These are phyloP conservation scores for Eleutherodactylus coqui DNA, from an alignment of 2,797 vertebrate genomes.

Conservation along the genomic window DNA sequence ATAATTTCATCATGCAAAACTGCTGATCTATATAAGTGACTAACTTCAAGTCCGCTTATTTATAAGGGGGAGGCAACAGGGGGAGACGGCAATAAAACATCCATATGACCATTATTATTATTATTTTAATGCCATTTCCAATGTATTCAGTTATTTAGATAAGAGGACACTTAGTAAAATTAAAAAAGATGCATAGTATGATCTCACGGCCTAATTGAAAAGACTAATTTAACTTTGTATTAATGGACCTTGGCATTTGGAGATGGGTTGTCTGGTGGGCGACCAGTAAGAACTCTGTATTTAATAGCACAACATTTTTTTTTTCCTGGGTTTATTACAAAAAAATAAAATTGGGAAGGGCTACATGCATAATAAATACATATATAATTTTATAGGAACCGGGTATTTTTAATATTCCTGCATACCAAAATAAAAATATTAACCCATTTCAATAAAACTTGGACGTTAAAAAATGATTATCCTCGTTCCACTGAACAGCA, in stretches of 20 bases:
- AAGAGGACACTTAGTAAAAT: slow-evolving; percentile 74
- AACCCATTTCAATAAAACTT: too few species aligned
- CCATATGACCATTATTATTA: slow-evolving; percentile 20
- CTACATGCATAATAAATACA: too few species aligned
- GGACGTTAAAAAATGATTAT: too few species aligned
- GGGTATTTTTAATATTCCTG: too few species aligned
- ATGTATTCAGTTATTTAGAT: slow-evolving; percentile 63
- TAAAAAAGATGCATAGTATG: slow-evolving; percentile 70
- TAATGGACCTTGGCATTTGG: neutral
- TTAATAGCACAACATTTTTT: too few species aligned
- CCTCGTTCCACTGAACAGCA: too few species aligned
- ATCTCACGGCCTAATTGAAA: slow-evolving; percentile 68
- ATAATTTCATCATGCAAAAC: neutral
- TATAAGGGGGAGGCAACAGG: slow-evolving; percentile 46
- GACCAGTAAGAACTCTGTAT: neutral
- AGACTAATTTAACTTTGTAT: slow-evolving; percentile 39
- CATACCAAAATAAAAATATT: too few species aligned
- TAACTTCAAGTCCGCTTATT: slow-evolving; percentile 43
- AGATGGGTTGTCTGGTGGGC: neutral
- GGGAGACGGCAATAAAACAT: slow-evolving; percentile 22
- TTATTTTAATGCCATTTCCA: slow-evolving; percentile 59
- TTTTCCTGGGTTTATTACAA: neutral
- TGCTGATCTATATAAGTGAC: slow-evolving; percentile 62
- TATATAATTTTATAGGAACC: too few species aligned
- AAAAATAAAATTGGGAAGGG: too few species aligned